Evolutionary conservation across 1,140 invertebrate species (phyloP), one percentile per base, ranked within the genome.

Genomic region (Brachionus plicatilis): DNA sequence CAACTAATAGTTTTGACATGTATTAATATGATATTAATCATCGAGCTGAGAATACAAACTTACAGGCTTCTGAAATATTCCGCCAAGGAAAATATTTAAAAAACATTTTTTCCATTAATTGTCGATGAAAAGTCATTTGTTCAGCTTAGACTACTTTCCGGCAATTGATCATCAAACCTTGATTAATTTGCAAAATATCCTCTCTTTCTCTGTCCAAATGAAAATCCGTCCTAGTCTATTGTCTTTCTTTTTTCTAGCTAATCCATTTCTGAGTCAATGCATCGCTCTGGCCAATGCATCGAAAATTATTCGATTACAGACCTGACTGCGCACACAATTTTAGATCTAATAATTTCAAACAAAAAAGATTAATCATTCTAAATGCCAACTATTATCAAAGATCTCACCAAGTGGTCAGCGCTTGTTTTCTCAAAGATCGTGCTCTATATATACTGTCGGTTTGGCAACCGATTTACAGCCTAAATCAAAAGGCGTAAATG

Each of bases 1-100:
- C 14, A 37, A 43, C 37, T 72, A 72, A 72, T 72, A n/a, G 41
- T 47, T 72, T 72, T 72, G 68, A 72, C 68, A 72, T 41, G 29
- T 68, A 72, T 72, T 72, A 72, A 72, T 72, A 20, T 72, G 12
- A 72, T 43, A 72, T 72, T 72, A 72, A 72, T 72, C 68, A 72
- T 72, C 68, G 68, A 72, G 7, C 37, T 72, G 68, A 72, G 33
- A 72, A 41, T n/a, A 68, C n/a, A 68, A 33, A 72, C 17, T 43
- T 20, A 20, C n/a, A n/a, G 0, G 17, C 41, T 41, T 41, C 33
- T 20, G 17, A 43, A 17, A 72, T 4, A 17, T 72, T 72, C 68
- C 68, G 68, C 68, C 43, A 20, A 20, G 37, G 17, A 72, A 20
- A 20, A 41, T 72, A 43, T 72, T 43, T 43, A 43, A 41, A 72